Evolutionary conservation across 2,888 invertebrate species (phyloP).

Genomic region (Clunio marinus): DNA sequence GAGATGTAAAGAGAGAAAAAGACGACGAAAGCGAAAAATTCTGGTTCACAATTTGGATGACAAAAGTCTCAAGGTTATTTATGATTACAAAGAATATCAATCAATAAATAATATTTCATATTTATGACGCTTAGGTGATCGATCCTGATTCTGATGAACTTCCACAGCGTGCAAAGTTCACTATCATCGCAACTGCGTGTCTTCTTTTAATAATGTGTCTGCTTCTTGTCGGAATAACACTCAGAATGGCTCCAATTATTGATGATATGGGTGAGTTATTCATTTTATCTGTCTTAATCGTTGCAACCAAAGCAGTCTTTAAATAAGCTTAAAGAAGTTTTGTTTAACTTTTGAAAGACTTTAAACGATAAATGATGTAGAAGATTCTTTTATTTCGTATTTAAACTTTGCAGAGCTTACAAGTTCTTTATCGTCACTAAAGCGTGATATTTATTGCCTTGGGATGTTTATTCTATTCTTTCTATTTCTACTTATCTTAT

Average conservation of each 20-base stretch:
- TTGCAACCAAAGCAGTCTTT: too few relatives aligned
- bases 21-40: conserved; percentile 52
- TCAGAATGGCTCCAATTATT: conserved; percentile 91
- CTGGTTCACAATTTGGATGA: conserved; percentile 52
- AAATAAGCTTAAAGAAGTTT: too few relatives aligned
- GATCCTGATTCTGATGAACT: conserved; percentile 80
- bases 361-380: too few relatives aligned
- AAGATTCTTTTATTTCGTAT: conserved; percentile 1
- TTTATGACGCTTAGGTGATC: conserved; percentile 52
- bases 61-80: conserved; percentile 52
- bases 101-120: not conserved
- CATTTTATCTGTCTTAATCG: conserved; percentile 23
- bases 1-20: conserved; percentile 51
- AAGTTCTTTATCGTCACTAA: not conserved
- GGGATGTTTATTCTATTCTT: conserved; percentile 29
- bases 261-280: conserved; percentile 86
- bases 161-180: conserved; percentile 80
- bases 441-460: conserved; percentile 23
- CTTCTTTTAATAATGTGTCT: conserved; percentile 83
- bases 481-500: not conserved
- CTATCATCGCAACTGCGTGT: conserved; percentile 86
- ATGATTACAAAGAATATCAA: too few relatives aligned
- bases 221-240: conserved; percentile 82
- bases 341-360: too few relatives aligned
- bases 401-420: too few relatives aligned